phyloP scores from a whole-genome alignment of 2,888 invertebrate species.

The Caprella mutica region DNA sequence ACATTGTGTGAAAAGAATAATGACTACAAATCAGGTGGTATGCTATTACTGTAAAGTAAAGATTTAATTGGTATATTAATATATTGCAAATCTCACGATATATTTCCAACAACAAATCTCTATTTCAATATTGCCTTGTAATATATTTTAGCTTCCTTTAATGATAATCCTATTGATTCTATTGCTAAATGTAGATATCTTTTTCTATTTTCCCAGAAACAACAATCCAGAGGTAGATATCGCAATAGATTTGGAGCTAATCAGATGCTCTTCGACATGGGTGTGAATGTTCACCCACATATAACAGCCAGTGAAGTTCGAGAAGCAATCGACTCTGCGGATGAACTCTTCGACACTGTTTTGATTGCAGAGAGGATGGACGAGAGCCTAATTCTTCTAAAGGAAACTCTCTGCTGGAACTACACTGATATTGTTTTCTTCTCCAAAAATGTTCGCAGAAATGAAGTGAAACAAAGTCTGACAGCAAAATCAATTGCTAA shows the following conservation, averaged over 20 bases:
- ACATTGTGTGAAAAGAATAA: too few species aligned
- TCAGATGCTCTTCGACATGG: slow-evolving; percentile 30
- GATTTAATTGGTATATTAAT: too few species aligned
- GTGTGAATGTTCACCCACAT: slow-evolving; percentile 3
- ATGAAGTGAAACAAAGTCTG: slow-evolving; percentile 11
- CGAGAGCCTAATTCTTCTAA: slow-evolving; percentile 38
- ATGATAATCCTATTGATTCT: too few species aligned
- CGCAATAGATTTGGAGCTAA: slow-evolving; percentile 24
- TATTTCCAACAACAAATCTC: too few species aligned
- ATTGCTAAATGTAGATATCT: too few species aligned
- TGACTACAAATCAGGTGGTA: too few species aligned
- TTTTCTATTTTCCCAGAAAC: too few species aligned
- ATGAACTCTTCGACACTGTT: slow-evolving; percentile 38
- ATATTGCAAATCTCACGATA: too few species aligned
- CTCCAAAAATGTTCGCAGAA: slow-evolving; percentile 36
- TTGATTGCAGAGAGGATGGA: slow-evolving; percentile 39
- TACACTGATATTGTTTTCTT: slow-evolving; percentile 37
- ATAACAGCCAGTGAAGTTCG: slow-evolving; percentile 17
- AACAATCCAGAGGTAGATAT: too few species aligned
- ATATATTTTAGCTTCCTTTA: too few species aligned
- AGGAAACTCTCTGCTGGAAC: slow-evolving; percentile 38
- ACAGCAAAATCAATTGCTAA: not conserved
- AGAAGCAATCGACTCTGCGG: slow-evolving; percentile 34
- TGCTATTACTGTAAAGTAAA: too few species aligned
- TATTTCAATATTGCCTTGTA: too few species aligned